Evolutionary conservation across 2,888 invertebrate species (phyloP).

Genomic region (Monochamus alternatus): DNA sequence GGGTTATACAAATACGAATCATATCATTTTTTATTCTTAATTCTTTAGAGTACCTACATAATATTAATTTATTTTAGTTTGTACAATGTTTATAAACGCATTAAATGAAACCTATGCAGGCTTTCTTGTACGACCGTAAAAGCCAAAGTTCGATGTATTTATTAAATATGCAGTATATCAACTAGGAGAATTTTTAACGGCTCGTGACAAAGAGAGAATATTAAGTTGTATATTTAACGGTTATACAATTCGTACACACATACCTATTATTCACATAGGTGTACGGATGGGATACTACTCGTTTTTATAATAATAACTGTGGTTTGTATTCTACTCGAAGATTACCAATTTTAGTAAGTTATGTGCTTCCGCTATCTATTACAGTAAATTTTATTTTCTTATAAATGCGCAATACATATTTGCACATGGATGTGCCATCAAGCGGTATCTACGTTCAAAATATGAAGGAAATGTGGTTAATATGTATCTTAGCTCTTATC

Average conservation of each 20-base stretch:
- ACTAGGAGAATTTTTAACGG: slow-evolving; percentile 42
- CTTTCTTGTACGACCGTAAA: slow-evolving; percentile 22
- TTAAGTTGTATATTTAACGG: slow-evolving; percentile 39
- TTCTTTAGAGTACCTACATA: no score
- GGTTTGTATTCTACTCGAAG: slow-evolving; percentile 34
- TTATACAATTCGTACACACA: slow-evolving; percentile 18
- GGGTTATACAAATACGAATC: no score
- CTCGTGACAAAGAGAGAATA: slow-evolving; percentile 42
- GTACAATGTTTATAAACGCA: slow-evolving; percentile 2
- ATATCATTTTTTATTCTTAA: no score
- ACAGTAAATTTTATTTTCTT: slow-evolving; percentile 12
- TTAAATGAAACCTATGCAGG: slow-evolving; percentile 1
- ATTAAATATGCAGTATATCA: slow-evolving; percentile 45
- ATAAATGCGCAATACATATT: neutral
- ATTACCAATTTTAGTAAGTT: slow-evolving; percentile 42
- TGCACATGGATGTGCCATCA: neutral
- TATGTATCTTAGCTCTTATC: no score
- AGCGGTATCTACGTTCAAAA: no score
- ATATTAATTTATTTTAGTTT: neutral
- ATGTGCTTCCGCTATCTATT: slow-evolving; percentile 37
- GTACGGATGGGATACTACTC: slow-evolving; percentile 14
- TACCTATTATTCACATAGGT: neutral
- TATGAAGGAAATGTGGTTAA: no score
- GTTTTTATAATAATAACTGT: slow-evolving; percentile 11
- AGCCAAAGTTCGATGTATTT: slow-evolving; percentile 44